Percentiles rank a stretch among this genome's conserved stretches.
Evolutionary conservation across 2,797 vertebrate species (phyloP).

Genomic region (Ambastaia sidthimunki): DNA sequence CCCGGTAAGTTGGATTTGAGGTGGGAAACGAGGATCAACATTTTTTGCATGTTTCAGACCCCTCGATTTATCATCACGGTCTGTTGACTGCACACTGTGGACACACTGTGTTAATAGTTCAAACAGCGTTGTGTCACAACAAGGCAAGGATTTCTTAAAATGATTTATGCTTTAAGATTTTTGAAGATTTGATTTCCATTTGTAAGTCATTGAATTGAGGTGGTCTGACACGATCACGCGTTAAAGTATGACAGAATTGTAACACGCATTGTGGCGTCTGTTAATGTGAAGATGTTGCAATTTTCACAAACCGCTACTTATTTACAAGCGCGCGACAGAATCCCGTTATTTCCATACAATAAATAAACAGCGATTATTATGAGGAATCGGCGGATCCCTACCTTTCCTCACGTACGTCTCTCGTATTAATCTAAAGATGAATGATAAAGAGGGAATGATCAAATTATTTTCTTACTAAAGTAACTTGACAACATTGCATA

Average conservation of each 20-base stretch:
- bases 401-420: neutral
- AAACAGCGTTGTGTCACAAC: neutral
- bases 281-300: neutral
- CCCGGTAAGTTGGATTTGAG: slow-evolving; percentile 85
- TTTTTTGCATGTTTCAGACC: neutral
- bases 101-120: neutral
- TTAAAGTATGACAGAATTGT: neutral
- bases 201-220: neutral
- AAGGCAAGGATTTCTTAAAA: neutral
- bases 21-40: neutral
- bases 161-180: neutral
- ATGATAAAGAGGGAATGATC: neutral
- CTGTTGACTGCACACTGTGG: neutral
- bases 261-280: neutral
- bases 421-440: neutral
- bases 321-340: neutral
- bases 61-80: neutral
- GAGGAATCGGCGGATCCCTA: neutral
- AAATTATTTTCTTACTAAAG: neutral
- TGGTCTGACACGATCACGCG: neutral
- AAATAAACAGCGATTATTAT: neutral
- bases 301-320: neutral
- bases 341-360: slow-evolving; percentile 29
- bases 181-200: neutral
- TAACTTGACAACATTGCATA: neutral